A percentile compares a stretch with the other conserved stretches of the same genome.
phyloP scores from a whole-genome alignment of 2,113 vertebrate genomes.

The Melanerpes formicivorus region DNA sequence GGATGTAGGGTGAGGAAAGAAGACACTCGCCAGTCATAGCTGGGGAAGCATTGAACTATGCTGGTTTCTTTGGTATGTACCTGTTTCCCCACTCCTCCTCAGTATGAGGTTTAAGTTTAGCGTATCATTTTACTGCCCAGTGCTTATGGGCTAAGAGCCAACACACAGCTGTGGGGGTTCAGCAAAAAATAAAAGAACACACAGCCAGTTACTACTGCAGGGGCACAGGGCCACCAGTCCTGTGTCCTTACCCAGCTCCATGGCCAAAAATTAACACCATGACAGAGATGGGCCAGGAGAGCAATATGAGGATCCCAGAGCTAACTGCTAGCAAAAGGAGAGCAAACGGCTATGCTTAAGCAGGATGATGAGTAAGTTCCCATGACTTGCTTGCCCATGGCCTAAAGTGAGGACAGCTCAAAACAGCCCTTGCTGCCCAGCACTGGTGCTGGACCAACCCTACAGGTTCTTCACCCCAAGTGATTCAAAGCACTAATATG shows the following conservation, averaged over 20 bases:
- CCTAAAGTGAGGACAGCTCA: neutral
- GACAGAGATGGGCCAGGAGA: neutral
- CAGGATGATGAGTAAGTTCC: neutral
- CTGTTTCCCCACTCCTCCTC: neutral
- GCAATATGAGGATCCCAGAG: neutral
- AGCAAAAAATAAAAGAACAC: neutral
- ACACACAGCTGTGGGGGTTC: neutral
- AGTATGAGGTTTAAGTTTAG: neutral
- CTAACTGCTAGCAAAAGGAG: neutral
- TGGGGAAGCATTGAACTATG: neutral
- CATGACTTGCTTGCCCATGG: neutral
- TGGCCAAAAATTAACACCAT: neutral
- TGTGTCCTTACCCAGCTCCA: neutral
- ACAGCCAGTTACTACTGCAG: neutral
- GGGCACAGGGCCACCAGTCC: neutral
- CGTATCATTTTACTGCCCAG: neutral
- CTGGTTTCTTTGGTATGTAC: neutral
- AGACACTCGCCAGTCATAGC: neutral
- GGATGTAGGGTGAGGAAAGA: neutral
- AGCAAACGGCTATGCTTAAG: neutral
- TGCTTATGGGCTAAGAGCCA: neutral
- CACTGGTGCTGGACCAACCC: neutral
- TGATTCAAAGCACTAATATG: neutral
- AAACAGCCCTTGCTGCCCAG: neutral
- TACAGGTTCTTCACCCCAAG: neutral